Evolutionary conservation across 2,888 invertebrate genomes (phyloP).

Genomic region (Chrysolina oricalcia): DNA sequence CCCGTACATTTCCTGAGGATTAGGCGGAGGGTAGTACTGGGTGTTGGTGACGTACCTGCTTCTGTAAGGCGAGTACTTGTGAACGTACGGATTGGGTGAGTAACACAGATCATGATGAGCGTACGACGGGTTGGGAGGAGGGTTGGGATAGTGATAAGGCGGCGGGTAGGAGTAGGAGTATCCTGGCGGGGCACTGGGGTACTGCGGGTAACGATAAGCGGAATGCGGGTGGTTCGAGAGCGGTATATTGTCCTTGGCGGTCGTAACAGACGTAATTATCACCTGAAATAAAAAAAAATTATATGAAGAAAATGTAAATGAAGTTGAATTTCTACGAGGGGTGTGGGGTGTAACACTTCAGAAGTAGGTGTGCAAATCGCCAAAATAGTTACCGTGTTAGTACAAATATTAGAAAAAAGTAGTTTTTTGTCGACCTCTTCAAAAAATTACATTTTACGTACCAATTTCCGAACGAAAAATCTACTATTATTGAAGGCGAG

Average conservation of each 20-base stretch:
- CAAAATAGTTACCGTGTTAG: too few species aligned
- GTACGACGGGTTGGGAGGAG: conserved; percentile 71
- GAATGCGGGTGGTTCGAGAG: conserved; percentile 72
- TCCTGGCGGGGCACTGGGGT: conserved; percentile 66
- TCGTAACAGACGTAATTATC: conserved; percentile 70
- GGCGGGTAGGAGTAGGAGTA: conserved; percentile 68
- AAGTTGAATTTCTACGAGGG: background rate
- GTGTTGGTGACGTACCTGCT: conserved; percentile 66
- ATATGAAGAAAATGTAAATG: background rate
- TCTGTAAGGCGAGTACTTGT: conserved; percentile 65
- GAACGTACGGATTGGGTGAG: conserved; percentile 69
- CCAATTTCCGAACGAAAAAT: too few species aligned
- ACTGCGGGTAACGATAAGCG: conserved; percentile 71
- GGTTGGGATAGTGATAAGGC: conserved; percentile 71
- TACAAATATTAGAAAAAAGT: too few species aligned
- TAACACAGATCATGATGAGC: conserved; percentile 74
- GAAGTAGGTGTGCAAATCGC: too few species aligned
- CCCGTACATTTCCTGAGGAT: conserved; percentile 72
- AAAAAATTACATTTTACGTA: too few species aligned
- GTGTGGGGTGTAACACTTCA: too few species aligned
- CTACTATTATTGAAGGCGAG: too few species aligned
- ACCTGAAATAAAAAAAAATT: conserved; percentile 62
- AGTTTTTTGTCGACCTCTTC: too few species aligned
- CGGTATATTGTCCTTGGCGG: conserved; percentile 67
- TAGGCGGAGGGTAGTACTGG: conserved; percentile 73